Evolutionary conservation across 2,113 vertebrate genomes (phyloP).

Genomic region (Nannospalax galili): DNA sequence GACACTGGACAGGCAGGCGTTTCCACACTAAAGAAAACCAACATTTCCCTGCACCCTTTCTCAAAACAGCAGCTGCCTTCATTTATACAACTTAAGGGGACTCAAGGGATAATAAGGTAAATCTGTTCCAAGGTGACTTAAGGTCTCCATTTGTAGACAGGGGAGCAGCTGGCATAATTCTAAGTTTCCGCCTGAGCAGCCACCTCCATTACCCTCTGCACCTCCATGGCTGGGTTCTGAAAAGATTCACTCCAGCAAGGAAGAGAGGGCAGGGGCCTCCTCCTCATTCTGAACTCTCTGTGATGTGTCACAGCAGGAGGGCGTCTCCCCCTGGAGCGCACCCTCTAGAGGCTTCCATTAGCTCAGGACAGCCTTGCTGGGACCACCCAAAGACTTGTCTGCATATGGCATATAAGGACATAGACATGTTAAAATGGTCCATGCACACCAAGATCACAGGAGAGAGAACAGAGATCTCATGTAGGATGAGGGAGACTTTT

Average conservation of each 20-base stretch:
- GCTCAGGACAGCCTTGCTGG: background rate
- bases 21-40: background rate
- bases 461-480: background rate
- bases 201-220: conserved; percentile 61
- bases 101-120: conserved; percentile 27
- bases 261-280: background rate
- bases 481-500: background rate
- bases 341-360: background rate
- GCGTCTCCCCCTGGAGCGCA: background rate
- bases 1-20: background rate
- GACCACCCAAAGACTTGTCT: background rate
- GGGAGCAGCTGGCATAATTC: conserved; percentile 66
- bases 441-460: background rate
- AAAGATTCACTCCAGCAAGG: background rate
- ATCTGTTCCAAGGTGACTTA: conserved; percentile 66
- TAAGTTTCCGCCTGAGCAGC: conserved; percentile 61
- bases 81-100: conserved; percentile 70
- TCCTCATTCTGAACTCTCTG: background rate
- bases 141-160: conserved; percentile 37
- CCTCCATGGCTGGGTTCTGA: background rate
- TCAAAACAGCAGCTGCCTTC: background rate
- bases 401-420: background rate
- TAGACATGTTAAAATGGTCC: background rate
- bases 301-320: background rate
- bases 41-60: background rate